A percentile compares a stretch with the other conserved stretches of the same genome.
These are phyloP conservation scores for Varecia variegata DNA, from an alignment of 2,797 vertebrate species.

Conservation along the genomic window DNA sequence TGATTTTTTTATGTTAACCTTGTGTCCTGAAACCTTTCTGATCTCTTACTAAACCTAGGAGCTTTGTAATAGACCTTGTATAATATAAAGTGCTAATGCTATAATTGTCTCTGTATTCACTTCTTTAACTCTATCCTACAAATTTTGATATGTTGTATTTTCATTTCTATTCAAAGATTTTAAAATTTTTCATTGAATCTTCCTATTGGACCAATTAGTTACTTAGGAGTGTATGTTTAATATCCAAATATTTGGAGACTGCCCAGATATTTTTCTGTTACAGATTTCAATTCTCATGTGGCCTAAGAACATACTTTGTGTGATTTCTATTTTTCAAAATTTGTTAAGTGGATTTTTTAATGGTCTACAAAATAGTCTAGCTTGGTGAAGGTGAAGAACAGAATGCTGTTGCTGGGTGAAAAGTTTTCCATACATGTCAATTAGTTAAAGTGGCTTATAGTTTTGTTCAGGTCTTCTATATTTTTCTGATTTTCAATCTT, in stretches of 20 bases:
- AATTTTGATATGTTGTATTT: not conserved
- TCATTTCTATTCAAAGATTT: not conserved
- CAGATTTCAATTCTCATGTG: not conserved
- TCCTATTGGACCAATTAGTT: not conserved
- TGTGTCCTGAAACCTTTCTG: not conserved
- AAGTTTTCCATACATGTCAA: not conserved
- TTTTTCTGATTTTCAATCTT: not conserved
- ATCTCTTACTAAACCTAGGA: not conserved
- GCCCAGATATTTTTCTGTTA: not conserved
- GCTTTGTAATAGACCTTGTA: not conserved
- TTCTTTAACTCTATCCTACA: not conserved
- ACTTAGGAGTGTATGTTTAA: not conserved
- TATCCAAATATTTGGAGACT: not conserved
- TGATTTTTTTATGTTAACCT: not conserved
- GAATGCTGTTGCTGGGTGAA: not conserved
- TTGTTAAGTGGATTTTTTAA: not conserved
- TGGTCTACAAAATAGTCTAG: not conserved
- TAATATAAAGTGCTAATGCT: not conserved
- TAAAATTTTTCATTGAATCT: not conserved
- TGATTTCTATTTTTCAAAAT: not conserved
- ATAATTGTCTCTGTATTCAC: not conserved
- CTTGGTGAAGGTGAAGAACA: not conserved
- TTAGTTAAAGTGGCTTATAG: not conserved
- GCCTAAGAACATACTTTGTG: not conserved
- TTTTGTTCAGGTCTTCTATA: not conserved